Conservation (phyloP, 2,797 vertebrate genomes). For the Cetoscarus ocellatus region DNA sequence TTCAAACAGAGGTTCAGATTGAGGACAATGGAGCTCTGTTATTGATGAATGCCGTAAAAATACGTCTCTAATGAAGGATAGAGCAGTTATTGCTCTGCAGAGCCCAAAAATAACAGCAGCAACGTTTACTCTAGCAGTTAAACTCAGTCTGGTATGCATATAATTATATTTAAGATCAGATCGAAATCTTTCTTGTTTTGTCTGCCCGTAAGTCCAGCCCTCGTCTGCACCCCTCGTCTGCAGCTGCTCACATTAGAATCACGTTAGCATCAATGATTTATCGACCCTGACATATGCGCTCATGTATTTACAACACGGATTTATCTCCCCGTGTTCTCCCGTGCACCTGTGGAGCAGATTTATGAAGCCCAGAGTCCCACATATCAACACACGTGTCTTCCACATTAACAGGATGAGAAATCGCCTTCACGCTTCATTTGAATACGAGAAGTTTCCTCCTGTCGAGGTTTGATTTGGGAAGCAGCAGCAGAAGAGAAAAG, state of each 20-base stretch:
- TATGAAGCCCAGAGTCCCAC: constrained; percentile 41
- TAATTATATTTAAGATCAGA: background rate
- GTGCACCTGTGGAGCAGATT: constrained; percentile 63
- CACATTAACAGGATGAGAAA: constrained; percentile 45
- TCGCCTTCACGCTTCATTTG: constrained; percentile 32
- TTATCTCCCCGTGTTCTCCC: constrained; percentile 21
- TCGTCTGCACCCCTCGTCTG: constrained; percentile 16
- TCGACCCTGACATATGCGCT: constrained; percentile 47
- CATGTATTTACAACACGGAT: constrained; percentile 58
- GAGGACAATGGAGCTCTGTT: too few species aligned
- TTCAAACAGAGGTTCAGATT: too few species aligned
- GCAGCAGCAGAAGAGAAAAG: constrained; percentile 6
- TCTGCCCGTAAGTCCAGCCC: constrained; percentile 1
- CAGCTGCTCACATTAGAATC: constrained; percentile 49
- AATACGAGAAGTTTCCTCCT: constrained; percentile 35
- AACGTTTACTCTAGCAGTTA: background rate
- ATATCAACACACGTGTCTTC: constrained; percentile 40
- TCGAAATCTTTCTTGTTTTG: constrained; percentile 8
- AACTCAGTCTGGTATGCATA: background rate
- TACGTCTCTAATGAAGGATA: background rate
- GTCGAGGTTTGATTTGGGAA: constrained; percentile 40
- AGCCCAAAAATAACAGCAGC: background rate
- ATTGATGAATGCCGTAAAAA: background rate
- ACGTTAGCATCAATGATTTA: constrained; percentile 53
- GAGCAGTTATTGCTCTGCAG: background rate